Percentiles rank a stretch among this genome's conserved stretches.
phyloP scores from a whole-genome alignment of 1,140 invertebrate species.

The Trypoxylus dichotomus region DNA sequence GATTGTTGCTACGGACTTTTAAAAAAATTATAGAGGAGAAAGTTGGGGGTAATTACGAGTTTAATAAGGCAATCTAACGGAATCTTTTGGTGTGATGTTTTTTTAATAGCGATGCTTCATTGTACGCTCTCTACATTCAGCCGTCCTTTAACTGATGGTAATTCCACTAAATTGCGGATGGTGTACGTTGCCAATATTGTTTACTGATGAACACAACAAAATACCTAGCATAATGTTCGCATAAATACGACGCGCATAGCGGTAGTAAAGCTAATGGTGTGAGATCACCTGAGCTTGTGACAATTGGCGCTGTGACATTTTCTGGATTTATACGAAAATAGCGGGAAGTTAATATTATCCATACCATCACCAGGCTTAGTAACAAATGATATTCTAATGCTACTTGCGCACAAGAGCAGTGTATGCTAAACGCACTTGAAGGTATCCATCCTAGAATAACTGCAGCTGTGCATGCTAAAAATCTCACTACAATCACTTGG shows the following conservation, averaged over 20 bases:
- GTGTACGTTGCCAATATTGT: too few species aligned
- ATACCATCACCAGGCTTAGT: slow-evolving; percentile 78
- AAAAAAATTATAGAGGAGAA: too few species aligned
- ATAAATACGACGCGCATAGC: slow-evolving; percentile 73
- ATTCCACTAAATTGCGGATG: too few species aligned
- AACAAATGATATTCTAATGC: slow-evolving; percentile 78
- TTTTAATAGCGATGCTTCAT: too few species aligned
- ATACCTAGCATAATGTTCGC: slow-evolving; percentile 57
- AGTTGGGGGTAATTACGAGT: too few species aligned
- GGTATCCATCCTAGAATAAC: slow-evolving; percentile 77
- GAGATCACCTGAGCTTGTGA: slow-evolving; percentile 92
- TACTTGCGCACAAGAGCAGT: slow-evolving; percentile 76
- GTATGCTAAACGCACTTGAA: slow-evolving; percentile 71
- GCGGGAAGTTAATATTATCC: slow-evolving; percentile 77
- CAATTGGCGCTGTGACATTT: slow-evolving; percentile 94
- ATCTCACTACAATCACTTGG: slow-evolving; percentile 94
- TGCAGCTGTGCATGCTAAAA: slow-evolving; percentile 83
- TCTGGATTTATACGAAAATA: slow-evolving; percentile 90
- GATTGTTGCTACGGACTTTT: too few species aligned
- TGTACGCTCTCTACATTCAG: too few species aligned
- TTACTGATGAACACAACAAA: too few species aligned
- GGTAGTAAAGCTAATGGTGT: slow-evolving; percentile 85
- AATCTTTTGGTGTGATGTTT: too few species aligned
- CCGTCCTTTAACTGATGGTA: too few species aligned
- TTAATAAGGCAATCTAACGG: too few species aligned